Evolutionary conservation across 2,888 invertebrate genomes (phyloP).

Genomic region (Phoenoteleia sp.): DNA sequence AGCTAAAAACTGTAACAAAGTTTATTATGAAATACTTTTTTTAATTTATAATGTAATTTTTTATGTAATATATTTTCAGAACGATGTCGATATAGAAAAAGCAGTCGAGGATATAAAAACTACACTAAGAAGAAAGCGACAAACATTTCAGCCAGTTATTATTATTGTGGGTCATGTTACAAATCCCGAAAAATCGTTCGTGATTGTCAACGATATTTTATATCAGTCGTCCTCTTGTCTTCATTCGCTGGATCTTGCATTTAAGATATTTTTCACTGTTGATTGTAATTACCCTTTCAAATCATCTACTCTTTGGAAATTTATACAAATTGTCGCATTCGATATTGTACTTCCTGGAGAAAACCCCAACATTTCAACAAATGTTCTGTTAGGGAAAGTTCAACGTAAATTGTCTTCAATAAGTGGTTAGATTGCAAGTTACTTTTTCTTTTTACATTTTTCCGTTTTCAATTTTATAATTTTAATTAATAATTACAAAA

Average conservation of each 20-base stretch:
- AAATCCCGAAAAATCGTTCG: no score
- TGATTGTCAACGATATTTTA: constrained; percentile 18
- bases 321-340: constrained; percentile 2
- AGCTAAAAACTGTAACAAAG: no score
- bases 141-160: not conserved
- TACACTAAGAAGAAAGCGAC: not conserved
- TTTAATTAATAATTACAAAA: no score
- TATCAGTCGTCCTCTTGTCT: not conserved
- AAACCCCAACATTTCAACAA: not conserved
- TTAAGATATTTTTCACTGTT: constrained; percentile 18
- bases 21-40: no score
- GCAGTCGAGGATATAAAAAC: not conserved
- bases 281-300: constrained; percentile 39
- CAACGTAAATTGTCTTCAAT: not conserved
- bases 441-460: no score
- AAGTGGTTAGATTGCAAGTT: no score
- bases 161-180: not conserved
- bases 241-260: constrained; percentile 15
- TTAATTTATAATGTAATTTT: no score
- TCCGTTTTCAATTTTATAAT: no score
- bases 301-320: constrained; percentile 9
- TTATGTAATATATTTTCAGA: not conserved
- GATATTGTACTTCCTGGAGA: constrained; percentile 11
- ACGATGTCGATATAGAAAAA: not conserved
- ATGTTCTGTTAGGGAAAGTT: not conserved